A percentile compares a stretch with the other conserved stretches of the same genome.
phyloP scores from a whole-genome alignment of 2,888 invertebrate genomes.

The Pterostichus niger region DNA sequence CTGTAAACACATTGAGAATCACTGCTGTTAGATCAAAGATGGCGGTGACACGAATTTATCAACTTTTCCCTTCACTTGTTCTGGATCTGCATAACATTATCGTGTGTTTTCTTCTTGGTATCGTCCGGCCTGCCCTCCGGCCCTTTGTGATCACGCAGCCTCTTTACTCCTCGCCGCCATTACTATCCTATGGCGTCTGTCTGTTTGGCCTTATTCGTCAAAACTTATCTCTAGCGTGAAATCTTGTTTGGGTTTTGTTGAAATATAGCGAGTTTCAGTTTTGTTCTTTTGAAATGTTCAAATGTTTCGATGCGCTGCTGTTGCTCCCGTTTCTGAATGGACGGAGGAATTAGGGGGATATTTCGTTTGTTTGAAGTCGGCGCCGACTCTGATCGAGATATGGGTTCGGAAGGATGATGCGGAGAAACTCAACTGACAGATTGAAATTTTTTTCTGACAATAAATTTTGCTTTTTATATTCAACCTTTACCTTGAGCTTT shows the following conservation, averaged over 20 bases:
- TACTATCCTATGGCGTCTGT: background rate
- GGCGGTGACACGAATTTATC: conserved; percentile 48
- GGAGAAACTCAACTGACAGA: conserved; percentile 17
- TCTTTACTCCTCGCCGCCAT: conserved; percentile 2
- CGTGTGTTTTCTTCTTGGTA: conserved; percentile 42
- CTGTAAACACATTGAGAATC: background rate
- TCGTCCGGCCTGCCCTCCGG: conserved; percentile 33
- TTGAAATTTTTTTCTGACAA: conserved; percentile 12
- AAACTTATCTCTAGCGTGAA: conserved; percentile 66
- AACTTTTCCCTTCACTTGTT: conserved; percentile 59
- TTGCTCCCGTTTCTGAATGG: conserved; percentile 8
- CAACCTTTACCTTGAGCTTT: no score
- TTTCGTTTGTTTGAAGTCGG: conserved; percentile 53
- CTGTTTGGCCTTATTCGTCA: conserved; percentile 62
- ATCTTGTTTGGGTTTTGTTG: conserved; percentile 67
- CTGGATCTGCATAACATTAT: conserved; percentile 60
- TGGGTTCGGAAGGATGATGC: conserved; percentile 7
- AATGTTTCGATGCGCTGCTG: conserved; percentile 50
- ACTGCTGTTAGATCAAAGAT: conserved; percentile 48
- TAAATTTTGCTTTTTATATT: background rate
- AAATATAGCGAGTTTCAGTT: conserved; percentile 57
- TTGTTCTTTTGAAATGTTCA: conserved; percentile 61
- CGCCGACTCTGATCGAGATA: conserved; percentile 29
- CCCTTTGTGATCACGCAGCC: conserved; percentile 40
- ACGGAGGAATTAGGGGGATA: conserved; percentile 51